Evolutionary conservation across 2,113 vertebrate species (phyloP).

Genomic region (Syngnathoides biaculeatus): DNA sequence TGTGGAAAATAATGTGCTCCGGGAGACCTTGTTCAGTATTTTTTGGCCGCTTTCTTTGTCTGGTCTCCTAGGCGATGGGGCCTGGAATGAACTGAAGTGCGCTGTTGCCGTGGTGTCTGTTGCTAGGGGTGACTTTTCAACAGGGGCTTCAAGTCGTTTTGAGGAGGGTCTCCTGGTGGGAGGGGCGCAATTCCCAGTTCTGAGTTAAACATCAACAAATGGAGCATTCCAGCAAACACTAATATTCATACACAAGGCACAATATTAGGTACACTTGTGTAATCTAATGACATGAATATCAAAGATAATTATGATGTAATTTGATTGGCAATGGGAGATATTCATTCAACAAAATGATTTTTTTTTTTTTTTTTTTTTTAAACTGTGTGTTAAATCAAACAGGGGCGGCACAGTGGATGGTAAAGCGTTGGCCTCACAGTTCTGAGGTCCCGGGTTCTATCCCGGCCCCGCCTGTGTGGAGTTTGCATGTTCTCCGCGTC

Average conservation of each 20-base stretch:
- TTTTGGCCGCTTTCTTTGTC: conserved; percentile 46
- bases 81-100: conserved; percentile 68
- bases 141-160: conserved; percentile 54
- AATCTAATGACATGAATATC: background rate
- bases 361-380: too few species aligned
- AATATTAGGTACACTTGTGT: background rate
- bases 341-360: background rate
- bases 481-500: too few species aligned
- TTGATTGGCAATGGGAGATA: background rate
- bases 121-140: conserved; percentile 75
- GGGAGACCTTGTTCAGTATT: conserved; percentile 5
- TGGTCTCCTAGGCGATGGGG: conserved; percentile 73
- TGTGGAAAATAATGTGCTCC: conserved; percentile 1
- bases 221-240: background rate
- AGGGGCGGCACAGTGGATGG: too few species aligned
- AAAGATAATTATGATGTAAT: background rate
- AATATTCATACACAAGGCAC: background rate
- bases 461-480: too few species aligned
- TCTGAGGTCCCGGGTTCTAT: too few species aligned
- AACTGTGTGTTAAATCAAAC: too few species aligned
- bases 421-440: too few species aligned
- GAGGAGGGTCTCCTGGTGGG: conserved; percentile 33
- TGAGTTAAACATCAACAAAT: conserved; percentile 26
- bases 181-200: conserved; percentile 12
- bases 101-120: conserved; percentile 68